Evolutionary conservation across 2,888 invertebrate genomes (phyloP), one percentile per base, ranked within the genome.

Genomic region (Romanomermis culicivorax): DNA sequence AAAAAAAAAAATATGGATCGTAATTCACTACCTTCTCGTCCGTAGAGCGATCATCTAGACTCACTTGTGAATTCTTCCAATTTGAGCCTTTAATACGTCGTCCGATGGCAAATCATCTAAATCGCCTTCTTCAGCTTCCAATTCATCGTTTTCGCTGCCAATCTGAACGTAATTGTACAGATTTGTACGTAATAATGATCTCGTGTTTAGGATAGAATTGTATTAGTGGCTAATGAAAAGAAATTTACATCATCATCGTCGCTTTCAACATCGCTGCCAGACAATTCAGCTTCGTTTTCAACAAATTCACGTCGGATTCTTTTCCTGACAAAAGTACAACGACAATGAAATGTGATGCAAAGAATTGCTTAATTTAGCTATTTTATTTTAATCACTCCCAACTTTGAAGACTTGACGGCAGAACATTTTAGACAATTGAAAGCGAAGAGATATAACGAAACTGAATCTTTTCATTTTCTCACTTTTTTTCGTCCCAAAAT

Each of bases 281-380:
- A 85, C 30, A 91, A 71, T 65, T 89, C 89, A 0, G 89, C 89
- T 71, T 91, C 89, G 42, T 80, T 77, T 61, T 91, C 89, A 54
- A 89, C 75, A 73, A 85, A 91, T 52, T 82, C 30, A 7, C 26
- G 14, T 29, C 51, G 14, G 25, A 51, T 51, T 51, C 7, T 11
- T 25, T 25, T 29, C 25, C 17, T 23, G n/a, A 48, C 25, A n/a
- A 48, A 24, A 48, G n/a, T n/a, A n/a, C n/a, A n/a, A n/a, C n/a
- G n/a, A 17, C 17, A 42, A 17, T 42, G 42, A 42, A n/a, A 42
- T 42, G 17, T n/a, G n/a, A 42, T n/a, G 17, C n/a, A n/a, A n/a
- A n/a, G n/a, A n/a, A n/a, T n/a, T n/a, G n/a, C n/a, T n/a, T n/a
- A n/a, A n/a, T n/a, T n/a, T n/a, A n/a, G n/a, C n/a, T n/a, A n/a